Conservation (phyloP, 2,888 invertebrate species). For the Hypena proboscidalis region DNA sequence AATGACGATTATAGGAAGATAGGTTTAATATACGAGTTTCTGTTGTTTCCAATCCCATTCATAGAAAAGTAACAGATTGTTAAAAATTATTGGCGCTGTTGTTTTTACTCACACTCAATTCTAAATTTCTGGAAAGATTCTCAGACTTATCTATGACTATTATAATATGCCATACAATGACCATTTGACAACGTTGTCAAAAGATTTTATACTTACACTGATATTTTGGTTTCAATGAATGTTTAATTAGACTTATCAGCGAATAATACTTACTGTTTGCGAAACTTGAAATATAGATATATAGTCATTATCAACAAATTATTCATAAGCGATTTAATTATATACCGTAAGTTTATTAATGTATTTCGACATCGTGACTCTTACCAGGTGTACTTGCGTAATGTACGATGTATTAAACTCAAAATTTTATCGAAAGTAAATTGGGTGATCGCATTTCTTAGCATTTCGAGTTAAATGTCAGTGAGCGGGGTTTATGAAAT, state of each 20-base stretch:
- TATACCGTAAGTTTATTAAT: too few relatives aligned
- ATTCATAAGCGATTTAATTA: too few relatives aligned
- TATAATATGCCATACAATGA: too few relatives aligned
- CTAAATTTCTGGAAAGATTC: constrained; percentile 7
- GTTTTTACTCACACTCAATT: constrained; percentile 15
- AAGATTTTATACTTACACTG: too few relatives aligned
- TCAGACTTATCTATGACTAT: constrained; percentile 1
- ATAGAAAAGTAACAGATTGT: constrained; percentile 28
- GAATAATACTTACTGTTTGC: too few relatives aligned
- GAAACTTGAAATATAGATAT: too few relatives aligned
- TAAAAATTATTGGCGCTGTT: constrained; percentile 25
- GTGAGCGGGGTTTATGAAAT: background rate
- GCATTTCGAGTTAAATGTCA: constrained; percentile 5
- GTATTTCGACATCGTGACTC: background rate
- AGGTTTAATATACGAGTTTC: constrained; percentile 24
- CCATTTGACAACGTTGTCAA: too few relatives aligned
- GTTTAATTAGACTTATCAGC: too few relatives aligned
- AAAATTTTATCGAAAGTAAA: constrained; percentile 7
- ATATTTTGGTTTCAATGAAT: too few relatives aligned
- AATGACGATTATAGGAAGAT: constrained; percentile 33
- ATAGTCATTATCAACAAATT: too few relatives aligned
- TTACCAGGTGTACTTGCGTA: background rate
- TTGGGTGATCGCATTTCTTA: constrained; percentile 3
- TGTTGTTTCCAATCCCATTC: constrained; percentile 39
- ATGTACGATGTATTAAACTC: background rate